These are phyloP conservation scores for Heloderma charlesbogerti DNA, from an alignment of 2,113 vertebrate genomes.

Conservation along the genomic window DNA sequence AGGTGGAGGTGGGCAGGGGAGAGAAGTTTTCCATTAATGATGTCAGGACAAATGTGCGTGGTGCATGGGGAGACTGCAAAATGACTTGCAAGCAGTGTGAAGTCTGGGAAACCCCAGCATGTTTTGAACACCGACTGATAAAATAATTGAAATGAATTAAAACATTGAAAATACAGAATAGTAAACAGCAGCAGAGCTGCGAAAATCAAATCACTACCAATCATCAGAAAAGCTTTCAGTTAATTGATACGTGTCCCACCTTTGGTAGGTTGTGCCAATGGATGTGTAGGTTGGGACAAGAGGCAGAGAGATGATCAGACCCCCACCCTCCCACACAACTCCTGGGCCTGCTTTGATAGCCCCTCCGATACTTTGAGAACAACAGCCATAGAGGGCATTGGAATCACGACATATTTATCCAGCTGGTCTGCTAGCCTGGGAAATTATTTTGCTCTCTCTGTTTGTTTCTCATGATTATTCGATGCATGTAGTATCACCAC, in stretches of 20 bases:
- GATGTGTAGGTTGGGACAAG: background rate
- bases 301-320: background rate
- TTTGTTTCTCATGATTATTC: background rate
- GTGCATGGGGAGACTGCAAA: background rate
- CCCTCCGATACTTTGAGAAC: background rate
- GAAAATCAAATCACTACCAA: background rate
- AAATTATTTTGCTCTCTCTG: background rate
- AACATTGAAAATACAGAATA: background rate
- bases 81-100: background rate
- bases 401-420: background rate
- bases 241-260: background rate
- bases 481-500: constrained; percentile 24
- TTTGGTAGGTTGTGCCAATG: background rate
- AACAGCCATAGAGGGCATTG: background rate
- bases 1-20: background rate
- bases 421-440: background rate
- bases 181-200: background rate
- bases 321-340: background rate
- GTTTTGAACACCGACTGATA: background rate
- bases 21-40: background rate
- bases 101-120: background rate
- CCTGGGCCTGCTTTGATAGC: background rate
- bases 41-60: background rate
- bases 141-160: background rate
- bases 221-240: background rate